Base-by-base conservation (phyloP, 2,797 vertebrate species). In the Natrix natrix region DNA sequence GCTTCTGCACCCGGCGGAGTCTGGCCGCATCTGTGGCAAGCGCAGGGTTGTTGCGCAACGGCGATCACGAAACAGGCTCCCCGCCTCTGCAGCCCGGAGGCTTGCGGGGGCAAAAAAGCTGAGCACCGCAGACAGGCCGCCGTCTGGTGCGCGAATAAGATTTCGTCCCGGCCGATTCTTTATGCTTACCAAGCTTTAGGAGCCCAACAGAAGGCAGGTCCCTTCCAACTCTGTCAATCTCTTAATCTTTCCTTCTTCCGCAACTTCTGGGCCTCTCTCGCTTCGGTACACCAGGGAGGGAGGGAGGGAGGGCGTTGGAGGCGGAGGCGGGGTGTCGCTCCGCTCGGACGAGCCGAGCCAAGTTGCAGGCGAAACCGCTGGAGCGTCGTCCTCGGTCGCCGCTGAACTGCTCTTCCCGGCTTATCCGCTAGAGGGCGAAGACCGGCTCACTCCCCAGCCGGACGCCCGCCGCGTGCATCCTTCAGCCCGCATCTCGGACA, bases 321-420 rank as follows among this genome's bases (percentile, higher is more conserved):
- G 17, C 74, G 74, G 74, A 5, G 74, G 37, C 16, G 16, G 69
- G 16, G 32, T 8, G 4, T 0, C 32, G 32, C 16, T 6, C 12
- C 0, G 7, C 7, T 37, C 16, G 3, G 17, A 43, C 0, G 3
- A 43, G 69, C 69, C 8, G n/a, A 78, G 17, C 32, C 28, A 6
- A 66, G 66, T n/a, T 32, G n/a, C 13, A 7, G 5, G n/a, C 0
- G n/a, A 10, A 59, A 24, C 2, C n/a, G 28, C 13, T 69, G 1
- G 20, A 13, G 2, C 6, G 17, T n/a, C 52, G 1, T 1, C 24
- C 60, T 24, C 4, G n/a, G 20, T 3, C 1, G 63, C 6, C 55
- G 6, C 43, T 0, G 5, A 56, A 22, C 55, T 89, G 69, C n/a
- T 24, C 5, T 61, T 10, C 56, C 43, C 37, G n/a, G 13, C 26